Evolutionary conservation across 1,140 invertebrate species (phyloP).

Genomic region (Dendrolimus kikuchii): DNA sequence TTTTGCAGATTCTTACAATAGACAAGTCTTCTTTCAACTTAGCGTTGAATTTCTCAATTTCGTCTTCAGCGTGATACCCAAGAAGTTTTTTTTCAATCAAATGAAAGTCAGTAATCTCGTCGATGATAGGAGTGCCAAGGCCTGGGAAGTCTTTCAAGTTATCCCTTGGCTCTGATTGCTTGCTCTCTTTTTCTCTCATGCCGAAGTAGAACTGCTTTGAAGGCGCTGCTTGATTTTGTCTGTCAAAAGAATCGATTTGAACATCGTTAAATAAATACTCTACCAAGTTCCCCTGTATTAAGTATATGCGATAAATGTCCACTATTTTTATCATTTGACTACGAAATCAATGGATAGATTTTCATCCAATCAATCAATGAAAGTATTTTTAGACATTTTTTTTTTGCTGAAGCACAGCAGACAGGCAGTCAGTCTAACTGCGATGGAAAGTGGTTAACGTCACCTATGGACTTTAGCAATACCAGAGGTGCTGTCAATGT

Average conservation of each 20-base stretch:
- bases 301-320: too few species aligned
- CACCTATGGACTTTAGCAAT: too few species aligned
- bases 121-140: constrained; percentile 53
- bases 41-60: constrained; percentile 58
- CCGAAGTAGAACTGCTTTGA: constrained; percentile 86
- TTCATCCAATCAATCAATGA: too few species aligned
- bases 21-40: constrained; percentile 49
- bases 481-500: too few species aligned
- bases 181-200: constrained; percentile 73
- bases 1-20: constrained; percentile 23
- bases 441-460: too few species aligned
- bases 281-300: too few species aligned
- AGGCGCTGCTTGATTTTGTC: constrained; percentile 58
- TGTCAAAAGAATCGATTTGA: constrained; percentile 7
- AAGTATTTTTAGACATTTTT: too few species aligned
- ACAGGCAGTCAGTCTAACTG: too few species aligned
- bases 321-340: too few species aligned
- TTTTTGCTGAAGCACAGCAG: too few species aligned
- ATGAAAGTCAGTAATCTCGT: constrained; percentile 57
- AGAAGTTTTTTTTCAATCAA: constrained; percentile 58
- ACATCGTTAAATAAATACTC: too few species aligned
- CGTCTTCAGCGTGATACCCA: constrained; percentile 54
- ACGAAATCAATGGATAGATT: too few species aligned
- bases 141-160: constrained; percentile 65
- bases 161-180: constrained; percentile 42